phyloP scores from a whole-genome alignment of 2,113 vertebrate species.

The Triplophysa tibetana region DNA sequence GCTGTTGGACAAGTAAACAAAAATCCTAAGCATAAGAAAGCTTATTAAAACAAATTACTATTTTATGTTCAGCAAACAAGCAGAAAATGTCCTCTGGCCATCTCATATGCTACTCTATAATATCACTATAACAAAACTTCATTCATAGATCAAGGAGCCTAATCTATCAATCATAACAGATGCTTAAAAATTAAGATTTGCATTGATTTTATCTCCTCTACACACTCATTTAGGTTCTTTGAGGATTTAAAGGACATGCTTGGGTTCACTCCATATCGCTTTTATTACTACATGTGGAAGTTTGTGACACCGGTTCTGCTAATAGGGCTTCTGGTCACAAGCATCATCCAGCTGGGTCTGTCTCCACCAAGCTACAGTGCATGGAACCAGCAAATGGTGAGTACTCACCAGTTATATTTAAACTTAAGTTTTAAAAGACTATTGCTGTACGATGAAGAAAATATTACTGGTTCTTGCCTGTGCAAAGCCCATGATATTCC shows the following conservation, averaged over 20 bases:
- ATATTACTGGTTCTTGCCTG: too few relatives aligned
- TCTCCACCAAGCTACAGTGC: conserved; percentile 90
- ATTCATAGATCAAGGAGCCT: too few relatives aligned
- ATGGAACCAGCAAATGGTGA: conserved; percentile 91
- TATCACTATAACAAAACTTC: too few relatives aligned
- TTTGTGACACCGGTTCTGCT: conserved; percentile 89
- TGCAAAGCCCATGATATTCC: too few relatives aligned
- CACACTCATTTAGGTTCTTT: conserved; percentile 82
- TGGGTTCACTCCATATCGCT: conserved; percentile 87
- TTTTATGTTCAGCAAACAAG: not conserved
- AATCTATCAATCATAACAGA: too few relatives aligned
- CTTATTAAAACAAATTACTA: not conserved
- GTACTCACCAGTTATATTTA: conserved; percentile 33
- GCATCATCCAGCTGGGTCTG: conserved; percentile 85
- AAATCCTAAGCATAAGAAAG: not conserved
- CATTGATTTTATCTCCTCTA: not conserved
- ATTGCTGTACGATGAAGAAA: too few relatives aligned
- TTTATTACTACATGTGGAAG: conserved; percentile 99
- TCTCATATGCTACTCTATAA: not conserved
- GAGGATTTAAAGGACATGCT: conserved; percentile 97
- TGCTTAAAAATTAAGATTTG: too few relatives aligned
- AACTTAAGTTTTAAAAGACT: too few relatives aligned
- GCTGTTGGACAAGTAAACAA: not conserved
- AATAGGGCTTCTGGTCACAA: conserved; percentile 80
- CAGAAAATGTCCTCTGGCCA: too few relatives aligned